Evolutionary conservation across 2,888 invertebrate species (phyloP), one percentile per base, ranked within the genome.

Genomic region (Stenodera caucasica): DNA sequence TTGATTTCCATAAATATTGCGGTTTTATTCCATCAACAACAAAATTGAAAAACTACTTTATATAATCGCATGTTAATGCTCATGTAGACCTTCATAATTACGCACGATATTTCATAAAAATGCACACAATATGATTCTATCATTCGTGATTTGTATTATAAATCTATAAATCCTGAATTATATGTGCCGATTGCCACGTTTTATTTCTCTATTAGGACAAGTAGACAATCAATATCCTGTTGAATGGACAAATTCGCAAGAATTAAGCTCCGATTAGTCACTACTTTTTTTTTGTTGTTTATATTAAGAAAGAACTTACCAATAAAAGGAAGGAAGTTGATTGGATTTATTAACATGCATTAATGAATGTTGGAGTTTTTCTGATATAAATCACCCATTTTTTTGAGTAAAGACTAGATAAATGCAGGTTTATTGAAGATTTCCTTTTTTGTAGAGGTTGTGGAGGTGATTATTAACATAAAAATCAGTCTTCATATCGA

Each of bases 101-200:
- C 52, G 54, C 37, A 55, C 50, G 55, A 57, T 61, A 61, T 58
- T 1, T 37, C 7, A 4, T 62, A 53, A 54, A 55, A 53, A 58
- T 58, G 53, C 56, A 53, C 15, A 49, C 49, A 56, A 2, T 58
- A 58, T 37, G 58, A 58, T 53, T 2, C 52, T 33, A 35, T 55
- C 61, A 50, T 53, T 53, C 58, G 61, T 51, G 40, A 45, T 15
- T 59, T 45, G 40, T 51, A 8, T 63, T 56, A 45, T 53, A 63
- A 63, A 26, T 40, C 12, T 57, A 21, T 40, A 37, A 55, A 55
- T 56, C 35, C 53, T 53, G 15, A 35, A 9, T 29, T 14, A 29
- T 60, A 54, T 61, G 32, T 61, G 61, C 50, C 51, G 53, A 30
- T 55, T 55, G 54, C 55, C 61, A 61, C 61, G 61, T 61, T 30